Evolutionary conservation across 2,888 invertebrate species (phyloP), one percentile per base, ranked within the genome.

Genomic region (Macrophya annulata): DNA sequence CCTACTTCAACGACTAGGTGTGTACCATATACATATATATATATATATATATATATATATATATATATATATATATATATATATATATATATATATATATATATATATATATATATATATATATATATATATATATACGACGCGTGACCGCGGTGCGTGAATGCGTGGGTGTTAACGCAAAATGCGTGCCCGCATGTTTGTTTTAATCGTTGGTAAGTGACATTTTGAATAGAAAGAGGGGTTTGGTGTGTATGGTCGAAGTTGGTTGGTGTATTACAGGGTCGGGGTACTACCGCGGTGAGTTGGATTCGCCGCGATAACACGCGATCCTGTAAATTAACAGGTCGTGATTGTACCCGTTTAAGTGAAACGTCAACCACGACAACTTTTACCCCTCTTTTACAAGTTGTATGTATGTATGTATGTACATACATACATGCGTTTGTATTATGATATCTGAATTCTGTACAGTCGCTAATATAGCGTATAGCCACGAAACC

Each of bases 161-260:
- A 55, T 10, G 51, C 55, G 77, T 40, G 77, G 15, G 48, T 51
- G 51, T 77, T 37, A 51, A 62, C 31, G 51, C 77, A 43, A 81
- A 62, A 81, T 59, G 81, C 81, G 81, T 81, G 62, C 81, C 81
- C 81, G 81, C 81, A 81, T 81, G 81, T 81, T 81, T 62, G 62
- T 62, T 81, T 62, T 81, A 81, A 81, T 81, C 81, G 81, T n/a
- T 81, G 59, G 81, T 62, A 81, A 81, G 81, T 81, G 59, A 81
- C 81, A 51, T 81, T 81, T 81, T 21, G 15, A 81, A 81, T 62
- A 21, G 62, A 62, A 10, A 45, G 6, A 25, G 40, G 79, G 55
- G 79, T 62, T 59, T 81, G 2, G n/a, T n/a, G 62, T 17, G 12
- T 77, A 10, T 62, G 43, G 12, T 48, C 45, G 21, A 45, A 37